These are phyloP conservation scores for Clivina fossor DNA, from an alignment of 2,888 invertebrate species.

Conservation along the genomic window DNA sequence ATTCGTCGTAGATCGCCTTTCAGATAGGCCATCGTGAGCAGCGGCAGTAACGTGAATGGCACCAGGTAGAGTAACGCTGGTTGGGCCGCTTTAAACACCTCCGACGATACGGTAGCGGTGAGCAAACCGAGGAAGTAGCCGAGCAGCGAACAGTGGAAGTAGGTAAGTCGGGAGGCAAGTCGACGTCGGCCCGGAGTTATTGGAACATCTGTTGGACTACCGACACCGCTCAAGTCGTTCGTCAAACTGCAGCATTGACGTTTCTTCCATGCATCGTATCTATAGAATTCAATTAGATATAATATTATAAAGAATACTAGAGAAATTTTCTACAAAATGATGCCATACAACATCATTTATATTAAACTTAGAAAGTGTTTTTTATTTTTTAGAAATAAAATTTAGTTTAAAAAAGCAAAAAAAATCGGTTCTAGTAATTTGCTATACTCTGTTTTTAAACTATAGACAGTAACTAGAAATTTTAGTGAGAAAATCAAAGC, in stretches of 20 bases:
- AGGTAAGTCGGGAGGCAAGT: constrained; percentile 70
- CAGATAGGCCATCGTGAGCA: constrained; percentile 96
- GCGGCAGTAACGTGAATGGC: constrained; percentile 94
- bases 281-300: neutral
- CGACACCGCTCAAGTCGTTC: neutral
- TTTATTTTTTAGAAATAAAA: too few species aligned
- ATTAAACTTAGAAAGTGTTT: too few species aligned
- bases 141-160: constrained; percentile 97
- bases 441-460: too few species aligned
- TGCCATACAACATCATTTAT: too few species aligned
- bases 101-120: constrained; percentile 96
- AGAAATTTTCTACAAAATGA: too few species aligned
- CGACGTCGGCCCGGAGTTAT: constrained; percentile 6
- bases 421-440: too few species aligned
- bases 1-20: constrained; percentile 97
- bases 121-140: constrained; percentile 94
- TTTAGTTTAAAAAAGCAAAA: too few species aligned
- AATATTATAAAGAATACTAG: too few species aligned
- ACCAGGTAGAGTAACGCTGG: constrained; percentile 96
- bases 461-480: too few species aligned
- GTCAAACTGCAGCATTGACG: constrained; percentile 61
- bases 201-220: constrained; percentile 1
- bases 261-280: constrained; percentile 95
- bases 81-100: constrained; percentile 97
- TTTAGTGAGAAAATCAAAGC: too few species aligned